Conservation (phyloP, 2,888 invertebrate genomes). For the Andrena trimmerana region DNA sequence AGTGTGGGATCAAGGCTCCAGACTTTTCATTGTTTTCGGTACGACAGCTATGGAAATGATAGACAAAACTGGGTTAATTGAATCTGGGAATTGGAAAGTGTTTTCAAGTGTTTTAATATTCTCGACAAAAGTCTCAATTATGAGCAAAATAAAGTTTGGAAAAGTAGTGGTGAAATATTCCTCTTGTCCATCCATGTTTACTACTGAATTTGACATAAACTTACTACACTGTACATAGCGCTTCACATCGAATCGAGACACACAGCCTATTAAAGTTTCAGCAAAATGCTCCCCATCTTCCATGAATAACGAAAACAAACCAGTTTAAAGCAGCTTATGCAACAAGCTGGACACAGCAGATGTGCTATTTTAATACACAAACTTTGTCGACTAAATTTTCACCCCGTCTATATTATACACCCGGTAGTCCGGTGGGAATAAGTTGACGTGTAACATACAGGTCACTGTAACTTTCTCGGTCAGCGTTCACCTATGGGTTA, state of each 20-base stretch:
- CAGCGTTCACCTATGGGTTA: background rate
- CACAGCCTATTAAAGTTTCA: no score
- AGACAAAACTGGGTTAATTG: slow-evolving; percentile 2
- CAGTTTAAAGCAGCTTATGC: no score
- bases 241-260: no score
- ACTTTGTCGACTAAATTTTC: background rate
- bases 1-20: background rate
- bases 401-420: background rate
- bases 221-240: no score
- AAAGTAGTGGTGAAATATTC: background rate
- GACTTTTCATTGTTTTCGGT: background rate
- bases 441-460: background rate
- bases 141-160: no score
- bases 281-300: no score
- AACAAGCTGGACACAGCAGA: no score
- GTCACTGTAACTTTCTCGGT: background rate
- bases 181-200: no score
- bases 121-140: no score
- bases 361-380: background rate
- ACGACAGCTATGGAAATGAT: slow-evolving; percentile 3
- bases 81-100: background rate
- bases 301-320: no score
- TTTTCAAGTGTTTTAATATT: background rate
- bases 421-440: background rate
- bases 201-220: no score